Percentiles rank a stretch among this genome's conserved stretches.
Evolutionary conservation across 2,797 vertebrate species (phyloP).

Genomic region (Argyrosomus regius): DNA sequence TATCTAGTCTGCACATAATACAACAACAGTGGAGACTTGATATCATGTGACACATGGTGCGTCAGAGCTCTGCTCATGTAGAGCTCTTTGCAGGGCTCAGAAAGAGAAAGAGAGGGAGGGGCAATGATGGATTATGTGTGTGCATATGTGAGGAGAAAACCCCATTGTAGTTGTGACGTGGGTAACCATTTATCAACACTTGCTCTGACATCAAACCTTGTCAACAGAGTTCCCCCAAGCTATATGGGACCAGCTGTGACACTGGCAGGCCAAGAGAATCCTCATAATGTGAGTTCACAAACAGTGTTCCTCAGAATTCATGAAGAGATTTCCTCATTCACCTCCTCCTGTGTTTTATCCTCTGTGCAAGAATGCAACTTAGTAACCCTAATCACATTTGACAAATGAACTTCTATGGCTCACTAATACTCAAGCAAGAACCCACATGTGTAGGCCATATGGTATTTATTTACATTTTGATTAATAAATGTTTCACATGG

Average conservation of each 20-base stretch:
- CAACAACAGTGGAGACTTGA: constrained; percentile 49
- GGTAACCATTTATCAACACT: constrained; percentile 37
- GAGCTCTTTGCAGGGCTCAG: constrained; percentile 27
- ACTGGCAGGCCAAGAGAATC: background rate
- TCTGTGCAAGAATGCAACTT: background rate
- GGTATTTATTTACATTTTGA: background rate
- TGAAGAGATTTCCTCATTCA: background rate
- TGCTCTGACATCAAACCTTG: constrained; percentile 58
- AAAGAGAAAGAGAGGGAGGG: constrained; percentile 7
- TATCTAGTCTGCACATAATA: constrained; percentile 14
- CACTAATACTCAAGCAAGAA: background rate
- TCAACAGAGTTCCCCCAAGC: constrained; percentile 26
- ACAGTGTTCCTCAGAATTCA: background rate
- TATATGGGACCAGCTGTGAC: background rate
- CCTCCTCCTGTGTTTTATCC: background rate
- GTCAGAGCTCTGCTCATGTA: constrained; percentile 57
- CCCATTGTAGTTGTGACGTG: constrained; percentile 48
- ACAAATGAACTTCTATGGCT: background rate
- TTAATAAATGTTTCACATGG: background rate
- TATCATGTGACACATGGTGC: constrained; percentile 65
- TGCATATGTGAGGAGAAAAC: constrained; percentile 43
- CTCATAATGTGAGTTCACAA: background rate
- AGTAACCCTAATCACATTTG: background rate
- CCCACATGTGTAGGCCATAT: background rate
- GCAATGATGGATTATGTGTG: constrained; percentile 47